Base-by-base conservation (phyloP, 2,888 invertebrate species). In the Eupithecia tripunctaria region DNA sequence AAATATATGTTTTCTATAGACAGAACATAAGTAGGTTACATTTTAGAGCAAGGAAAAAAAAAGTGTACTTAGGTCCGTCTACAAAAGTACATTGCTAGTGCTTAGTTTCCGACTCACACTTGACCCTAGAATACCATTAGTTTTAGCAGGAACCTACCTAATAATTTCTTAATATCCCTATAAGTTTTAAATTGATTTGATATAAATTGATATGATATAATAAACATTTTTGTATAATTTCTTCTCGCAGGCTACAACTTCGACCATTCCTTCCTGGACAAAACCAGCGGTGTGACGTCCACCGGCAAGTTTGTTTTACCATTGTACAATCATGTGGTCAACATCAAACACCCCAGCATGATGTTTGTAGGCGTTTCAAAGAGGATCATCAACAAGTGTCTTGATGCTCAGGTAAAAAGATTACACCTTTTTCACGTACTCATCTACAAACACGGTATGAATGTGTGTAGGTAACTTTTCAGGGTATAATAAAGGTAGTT, bases 301-400 rank as follows among this genome's bases (percentile, higher is more conserved):
- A 95, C 96, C 2, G 95, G 81, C 95, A 97, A 87, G 94, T 96
- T 84, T 74, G 95, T 97, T 6, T 91, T 95, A 59, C 97, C 97
- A 0, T 92, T 98, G 15, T 97, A 97, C 89, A 96, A 96, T 82
- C 97, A 98, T 82, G 91, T 97, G 68, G 95, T 98, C 64, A 97
- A 97, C 88, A 96, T 97, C 18, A 94, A 96, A 70, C 95, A 95
- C 79, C 97, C 97, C 0, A 95, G 95, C n/a, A 96, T 98, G 96
- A 95, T 96, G 67, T 96, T 98, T 78, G 93, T 98, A 60, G 98
- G 98, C 0, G 91, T 97, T 18, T 96, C 97, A 0, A 96, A 95
- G 78, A 96, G 96, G 95, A 97, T 91, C 95, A 97, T 93, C 74
- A 94, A 90, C 41, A 88, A 88, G 69, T 94, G 96, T 82, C 96